These are phyloP conservation scores for Leucophora obtusa DNA, from an alignment of 2,888 invertebrate genomes.

Conservation along the genomic window DNA sequence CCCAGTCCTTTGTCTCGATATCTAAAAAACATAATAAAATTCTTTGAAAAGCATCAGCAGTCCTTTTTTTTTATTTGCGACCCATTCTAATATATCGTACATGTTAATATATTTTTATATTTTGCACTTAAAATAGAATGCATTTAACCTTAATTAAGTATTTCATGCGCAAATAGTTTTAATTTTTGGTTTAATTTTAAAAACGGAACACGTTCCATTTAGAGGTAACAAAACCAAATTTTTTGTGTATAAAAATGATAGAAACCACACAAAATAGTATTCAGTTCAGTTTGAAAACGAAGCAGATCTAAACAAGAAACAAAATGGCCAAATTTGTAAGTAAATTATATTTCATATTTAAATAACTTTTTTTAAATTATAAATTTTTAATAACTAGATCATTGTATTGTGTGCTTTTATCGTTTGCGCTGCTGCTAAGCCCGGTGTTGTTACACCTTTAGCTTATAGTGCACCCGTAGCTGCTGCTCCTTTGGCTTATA, in stretches of 20 bases:
- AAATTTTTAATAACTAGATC: slow-evolving; percentile 27
- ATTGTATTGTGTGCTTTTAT: slow-evolving; percentile 60
- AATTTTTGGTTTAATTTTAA: background rate
- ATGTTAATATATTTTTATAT: no score
- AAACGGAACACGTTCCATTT: background rate
- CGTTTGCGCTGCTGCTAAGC: slow-evolving; percentile 62
- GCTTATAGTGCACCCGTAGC: slow-evolving; percentile 34
- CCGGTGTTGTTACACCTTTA: slow-evolving; percentile 47
- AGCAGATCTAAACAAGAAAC: background rate
- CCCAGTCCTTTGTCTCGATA: no score
- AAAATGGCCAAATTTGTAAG: slow-evolving; percentile 45
- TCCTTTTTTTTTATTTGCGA: no score
- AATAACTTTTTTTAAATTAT: background rate
- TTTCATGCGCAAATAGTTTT: background rate
- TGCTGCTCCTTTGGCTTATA: slow-evolving; percentile 47
- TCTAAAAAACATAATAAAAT: no score
- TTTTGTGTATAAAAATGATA: background rate
- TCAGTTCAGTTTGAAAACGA: background rate
- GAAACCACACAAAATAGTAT: background rate
- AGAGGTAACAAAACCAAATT: background rate
- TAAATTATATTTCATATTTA: background rate
- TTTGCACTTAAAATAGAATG: background rate
- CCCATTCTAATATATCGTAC: no score
- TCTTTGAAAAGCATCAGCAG: no score
- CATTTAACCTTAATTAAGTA: background rate